These are phyloP conservation scores for Lepidocyrtinus sp. DNA, from an alignment of 2,888 invertebrate species.

Conservation along the genomic window DNA sequence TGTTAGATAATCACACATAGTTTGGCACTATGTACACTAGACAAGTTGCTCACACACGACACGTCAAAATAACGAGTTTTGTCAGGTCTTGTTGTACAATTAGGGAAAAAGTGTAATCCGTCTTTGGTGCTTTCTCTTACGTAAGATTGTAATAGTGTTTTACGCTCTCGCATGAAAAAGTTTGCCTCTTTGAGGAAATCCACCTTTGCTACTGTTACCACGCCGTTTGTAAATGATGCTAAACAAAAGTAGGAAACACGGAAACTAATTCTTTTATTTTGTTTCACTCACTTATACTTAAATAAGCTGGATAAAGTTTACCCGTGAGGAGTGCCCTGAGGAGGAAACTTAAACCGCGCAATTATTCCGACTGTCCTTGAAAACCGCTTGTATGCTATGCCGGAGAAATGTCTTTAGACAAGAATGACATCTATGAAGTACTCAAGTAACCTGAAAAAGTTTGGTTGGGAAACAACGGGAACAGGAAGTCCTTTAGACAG, in stretches of 20 bases:
- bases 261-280: background rate
- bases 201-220: background rate
- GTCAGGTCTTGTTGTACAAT: conserved; percentile 58
- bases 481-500: no score
- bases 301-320: background rate
- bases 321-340: no score
- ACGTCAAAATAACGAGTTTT: conserved; percentile 60
- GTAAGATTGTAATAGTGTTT: no score
- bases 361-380: background rate
- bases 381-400: no score
- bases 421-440: no score
- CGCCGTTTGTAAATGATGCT: background rate
- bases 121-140: conserved; percentile 46
- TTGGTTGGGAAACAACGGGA: no score
- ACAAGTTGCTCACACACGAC: conserved; percentile 31
- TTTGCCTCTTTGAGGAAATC: background rate
- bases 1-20: conserved; percentile 45
- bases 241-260: background rate
- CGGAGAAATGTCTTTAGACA: no score
- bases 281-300: background rate
- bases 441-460: no score
- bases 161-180: no score
- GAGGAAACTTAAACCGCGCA: no score
- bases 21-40: background rate
- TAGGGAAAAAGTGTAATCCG: conserved; percentile 56